Conservation (phyloP, 1,140 invertebrate species). For the Onthophagus taurus region DNA sequence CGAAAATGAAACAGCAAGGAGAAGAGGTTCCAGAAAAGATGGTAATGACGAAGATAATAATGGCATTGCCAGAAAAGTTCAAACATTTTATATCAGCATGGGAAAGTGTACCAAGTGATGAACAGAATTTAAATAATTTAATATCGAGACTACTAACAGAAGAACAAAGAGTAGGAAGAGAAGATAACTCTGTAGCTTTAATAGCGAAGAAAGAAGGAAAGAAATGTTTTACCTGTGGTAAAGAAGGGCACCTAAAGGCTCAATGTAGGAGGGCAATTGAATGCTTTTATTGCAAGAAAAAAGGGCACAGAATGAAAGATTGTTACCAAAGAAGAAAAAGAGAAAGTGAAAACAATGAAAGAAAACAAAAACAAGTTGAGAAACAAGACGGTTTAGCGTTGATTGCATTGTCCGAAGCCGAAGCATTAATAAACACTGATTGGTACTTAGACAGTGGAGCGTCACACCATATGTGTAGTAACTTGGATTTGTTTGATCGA, state of each 20-base stretch:
- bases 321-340: neutral
- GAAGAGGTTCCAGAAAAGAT: conserved; percentile 24
- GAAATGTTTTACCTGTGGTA: conserved; percentile 2
- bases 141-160: no score
- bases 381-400: conserved; percentile 2
- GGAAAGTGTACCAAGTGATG: conserved; percentile 17
- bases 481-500: neutral
- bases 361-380: neutral
- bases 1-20: conserved; percentile 21
- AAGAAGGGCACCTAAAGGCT: neutral
- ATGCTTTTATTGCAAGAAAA: conserved; percentile 1
- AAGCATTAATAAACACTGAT: neutral
- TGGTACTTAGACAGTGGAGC: conserved; percentile 10
- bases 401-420: neutral
- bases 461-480: neutral
- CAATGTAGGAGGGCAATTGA: neutral
- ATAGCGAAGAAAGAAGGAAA: neutral
- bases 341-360: neutral
- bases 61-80: no score
- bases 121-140: conserved; percentile 21
- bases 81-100: conserved; percentile 24
- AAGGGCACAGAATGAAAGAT: neutral
- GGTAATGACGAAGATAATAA: conserved; percentile 30
- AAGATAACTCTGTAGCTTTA: neutral
- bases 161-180: neutral